Evolutionary conservation across 2,888 invertebrate species (phyloP).

Genomic region (Aporophyla lueneburgensis): DNA sequence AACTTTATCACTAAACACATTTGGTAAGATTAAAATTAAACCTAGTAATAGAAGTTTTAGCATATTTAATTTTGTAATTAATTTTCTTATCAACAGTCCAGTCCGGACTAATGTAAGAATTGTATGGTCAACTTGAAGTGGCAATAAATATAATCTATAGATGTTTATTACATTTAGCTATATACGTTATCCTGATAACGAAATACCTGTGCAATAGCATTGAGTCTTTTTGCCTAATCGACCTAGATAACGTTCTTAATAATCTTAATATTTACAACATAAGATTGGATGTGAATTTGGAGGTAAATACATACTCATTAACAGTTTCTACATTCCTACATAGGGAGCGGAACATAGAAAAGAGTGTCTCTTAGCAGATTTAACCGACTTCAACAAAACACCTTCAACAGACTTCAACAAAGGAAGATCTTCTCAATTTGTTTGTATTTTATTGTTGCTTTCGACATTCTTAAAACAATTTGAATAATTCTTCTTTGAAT

Average conservation of each 20-base stretch:
- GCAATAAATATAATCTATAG: conserved; percentile 24
- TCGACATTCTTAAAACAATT: too few species aligned
- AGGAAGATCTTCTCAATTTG: too few species aligned
- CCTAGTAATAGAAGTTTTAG: conserved; percentile 44
- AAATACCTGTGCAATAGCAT: conserved; percentile 3
- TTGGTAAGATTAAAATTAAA: conserved; percentile 43
- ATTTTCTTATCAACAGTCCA: not conserved
- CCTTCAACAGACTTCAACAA: too few species aligned
- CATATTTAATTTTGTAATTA: conserved; percentile 50
- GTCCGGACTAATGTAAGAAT: conserved; percentile 4
- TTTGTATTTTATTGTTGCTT: too few species aligned
- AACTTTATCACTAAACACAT: conserved; percentile 69
- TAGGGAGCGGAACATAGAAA: too few species aligned
- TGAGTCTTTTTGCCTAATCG: not conserved
- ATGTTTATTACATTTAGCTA: conserved; percentile 35
- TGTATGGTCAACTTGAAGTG: conserved; percentile 13
- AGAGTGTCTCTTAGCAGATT: too few species aligned
- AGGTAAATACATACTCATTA: too few species aligned
- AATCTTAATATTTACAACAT: not conserved
- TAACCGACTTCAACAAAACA: too few species aligned
- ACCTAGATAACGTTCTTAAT: conserved; percentile 10
- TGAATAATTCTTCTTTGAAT: too few species aligned
- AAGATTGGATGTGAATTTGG: not conserved
- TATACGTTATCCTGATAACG: conserved; percentile 43
- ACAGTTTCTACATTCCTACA: too few species aligned